Conservation (phyloP, 2,113 vertebrate species). For the Chaenogobius annularis region DNA sequence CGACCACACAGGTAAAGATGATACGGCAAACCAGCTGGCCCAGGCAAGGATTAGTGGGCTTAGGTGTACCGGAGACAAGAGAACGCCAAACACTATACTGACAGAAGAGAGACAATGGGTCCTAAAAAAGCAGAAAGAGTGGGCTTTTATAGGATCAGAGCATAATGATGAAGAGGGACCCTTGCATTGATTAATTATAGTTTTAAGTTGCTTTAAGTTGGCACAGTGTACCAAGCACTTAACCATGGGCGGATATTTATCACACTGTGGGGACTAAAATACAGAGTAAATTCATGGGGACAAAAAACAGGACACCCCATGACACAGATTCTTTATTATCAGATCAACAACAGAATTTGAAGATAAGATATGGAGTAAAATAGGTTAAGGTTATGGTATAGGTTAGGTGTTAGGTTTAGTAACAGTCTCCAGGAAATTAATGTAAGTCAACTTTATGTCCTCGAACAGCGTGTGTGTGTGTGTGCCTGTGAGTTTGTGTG, state of each 20-base stretch:
- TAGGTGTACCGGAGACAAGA: conserved; percentile 78
- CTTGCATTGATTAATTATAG: conserved; percentile 66
- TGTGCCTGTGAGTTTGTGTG: not conserved
- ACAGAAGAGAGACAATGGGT: conserved; percentile 69
- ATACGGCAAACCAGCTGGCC: conserved; percentile 62
- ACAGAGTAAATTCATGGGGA: not conserved
- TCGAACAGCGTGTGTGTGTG: not conserved
- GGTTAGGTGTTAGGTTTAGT: too few species aligned
- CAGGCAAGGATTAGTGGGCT: conserved; percentile 73
- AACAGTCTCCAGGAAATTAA: not conserved
- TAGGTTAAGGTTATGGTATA: not conserved
- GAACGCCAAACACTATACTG: conserved; percentile 68
- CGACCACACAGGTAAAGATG: conserved; percentile 67
- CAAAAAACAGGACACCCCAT: not conserved
- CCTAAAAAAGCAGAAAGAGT: conserved; percentile 58
- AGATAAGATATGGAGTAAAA: not conserved
- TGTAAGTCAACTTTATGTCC: not conserved
- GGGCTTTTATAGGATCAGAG: conserved; percentile 66
- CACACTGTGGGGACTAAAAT: not conserved
- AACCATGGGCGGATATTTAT: not conserved
- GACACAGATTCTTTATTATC: not conserved
- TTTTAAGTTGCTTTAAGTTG: conserved; percentile 27
- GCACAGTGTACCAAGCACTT: conserved; percentile 1
- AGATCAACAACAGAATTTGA: not conserved
- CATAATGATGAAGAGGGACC: conserved; percentile 41